phyloP scores from a whole-genome alignment of 2,797 vertebrate genomes.

The Myotis findleyi region DNA sequence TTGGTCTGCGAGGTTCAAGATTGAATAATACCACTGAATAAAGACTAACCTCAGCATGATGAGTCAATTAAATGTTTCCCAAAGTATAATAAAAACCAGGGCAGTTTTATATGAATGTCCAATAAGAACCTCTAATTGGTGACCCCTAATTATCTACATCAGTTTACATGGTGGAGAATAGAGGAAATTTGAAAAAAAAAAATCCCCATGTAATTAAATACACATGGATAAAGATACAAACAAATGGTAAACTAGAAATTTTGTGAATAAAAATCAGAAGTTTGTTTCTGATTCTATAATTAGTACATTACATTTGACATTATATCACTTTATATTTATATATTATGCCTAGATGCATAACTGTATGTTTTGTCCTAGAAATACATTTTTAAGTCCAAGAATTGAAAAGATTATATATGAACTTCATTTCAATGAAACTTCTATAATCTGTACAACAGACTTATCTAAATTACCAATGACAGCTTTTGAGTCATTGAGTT shows the following conservation, averaged over 20 bases:
- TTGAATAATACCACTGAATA: slow-evolving; percentile 3
- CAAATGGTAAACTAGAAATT: neutral
- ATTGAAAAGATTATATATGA: neutral
- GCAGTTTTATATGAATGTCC: neutral
- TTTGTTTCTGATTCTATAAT: slow-evolving; percentile 30
- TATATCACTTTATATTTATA: neutral
- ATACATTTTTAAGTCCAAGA: neutral
- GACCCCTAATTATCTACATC: neutral
- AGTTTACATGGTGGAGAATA: neutral
- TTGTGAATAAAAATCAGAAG: neutral
- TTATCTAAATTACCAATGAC: neutral
- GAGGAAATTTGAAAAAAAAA: neutral
- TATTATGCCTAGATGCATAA: neutral
- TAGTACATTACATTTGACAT: neutral
- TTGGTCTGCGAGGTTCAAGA: slow-evolving; percentile 5
- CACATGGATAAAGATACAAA: neutral
- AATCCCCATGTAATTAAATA: neutral
- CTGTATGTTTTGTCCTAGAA: neutral
- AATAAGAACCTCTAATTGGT: neutral
- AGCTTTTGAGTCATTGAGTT: slow-evolving; percentile 47
- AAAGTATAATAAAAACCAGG: neutral
- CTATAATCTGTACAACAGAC: neutral
- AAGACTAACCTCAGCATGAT: neutral
- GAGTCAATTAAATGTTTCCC: slow-evolving; percentile 4
- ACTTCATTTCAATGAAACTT: neutral